Evolutionary conservation across 2,888 invertebrate genomes (phyloP).

Genomic region (Leptinotarsa peninsularis): DNA sequence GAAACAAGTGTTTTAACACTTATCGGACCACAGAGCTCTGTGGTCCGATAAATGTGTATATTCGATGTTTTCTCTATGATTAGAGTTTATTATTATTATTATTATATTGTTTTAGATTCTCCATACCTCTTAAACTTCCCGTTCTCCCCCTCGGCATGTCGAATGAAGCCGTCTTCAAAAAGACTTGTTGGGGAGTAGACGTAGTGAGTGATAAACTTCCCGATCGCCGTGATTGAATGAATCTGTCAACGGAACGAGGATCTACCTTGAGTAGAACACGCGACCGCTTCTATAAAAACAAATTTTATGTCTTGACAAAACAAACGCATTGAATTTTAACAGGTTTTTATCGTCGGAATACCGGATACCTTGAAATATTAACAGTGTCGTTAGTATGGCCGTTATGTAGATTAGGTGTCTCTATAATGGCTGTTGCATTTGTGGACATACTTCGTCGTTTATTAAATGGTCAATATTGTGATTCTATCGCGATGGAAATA

Average conservation of each 20-base stretch:
- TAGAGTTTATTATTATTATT: too few species aligned
- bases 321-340: constrained; percentile 15
- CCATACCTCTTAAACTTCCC: too few species aligned
- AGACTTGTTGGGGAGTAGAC: constrained; percentile 7
- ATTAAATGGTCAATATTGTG: constrained; percentile 16
- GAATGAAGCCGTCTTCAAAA: constrained; percentile 19
- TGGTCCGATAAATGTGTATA: too few species aligned
- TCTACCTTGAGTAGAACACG: constrained; percentile 5
- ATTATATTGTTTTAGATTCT: too few species aligned
- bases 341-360: constrained; percentile 16
- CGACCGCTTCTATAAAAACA: constrained; percentile 20
- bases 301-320: constrained; percentile 20
- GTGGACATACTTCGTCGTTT: background rate
- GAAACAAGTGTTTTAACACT: too few species aligned
- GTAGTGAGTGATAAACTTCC: constrained; percentile 21
- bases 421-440: constrained; percentile 13
- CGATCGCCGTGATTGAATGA: constrained; percentile 18
- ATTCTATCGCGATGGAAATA: background rate
- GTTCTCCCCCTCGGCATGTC: background rate
- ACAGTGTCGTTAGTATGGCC: constrained; percentile 10
- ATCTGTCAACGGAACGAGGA: constrained; percentile 19
- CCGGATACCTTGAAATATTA: constrained; percentile 15
- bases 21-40: too few species aligned
- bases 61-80: too few species aligned
- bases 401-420: constrained; percentile 19